A percentile compares a stretch with the other conserved stretches of the same genome.
Conservation (phyloP, 2,113 vertebrate species). For the Smithornis capensis region DNA sequence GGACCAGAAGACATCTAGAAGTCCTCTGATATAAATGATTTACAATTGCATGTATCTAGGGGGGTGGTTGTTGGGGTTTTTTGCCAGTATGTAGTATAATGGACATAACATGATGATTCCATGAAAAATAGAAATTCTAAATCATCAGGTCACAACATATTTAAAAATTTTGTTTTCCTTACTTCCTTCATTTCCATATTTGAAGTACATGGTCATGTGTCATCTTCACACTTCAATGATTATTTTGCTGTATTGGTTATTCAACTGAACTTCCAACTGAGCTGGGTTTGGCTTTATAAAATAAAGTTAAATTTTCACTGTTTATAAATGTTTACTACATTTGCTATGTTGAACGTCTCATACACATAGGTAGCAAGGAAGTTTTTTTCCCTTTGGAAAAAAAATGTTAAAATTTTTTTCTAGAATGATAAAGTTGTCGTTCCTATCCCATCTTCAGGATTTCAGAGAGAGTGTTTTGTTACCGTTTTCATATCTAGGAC, state of each 20-base stretch:
- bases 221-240: background rate
- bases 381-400: background rate
- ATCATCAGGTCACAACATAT: background rate
- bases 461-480: background rate
- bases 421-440: background rate
- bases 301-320: background rate
- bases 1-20: background rate
- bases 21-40: background rate
- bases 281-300: constrained; percentile 5
- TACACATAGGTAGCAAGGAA: background rate
- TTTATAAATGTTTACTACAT: background rate
- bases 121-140: constrained; percentile 48
- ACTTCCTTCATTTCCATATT: background rate
- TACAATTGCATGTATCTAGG: background rate
- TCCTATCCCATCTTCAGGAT: background rate
- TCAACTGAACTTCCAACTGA: background rate
- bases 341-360: background rate
- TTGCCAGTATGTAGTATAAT: background rate
- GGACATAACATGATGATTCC: background rate
- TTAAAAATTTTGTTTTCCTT: background rate
- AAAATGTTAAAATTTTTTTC: background rate
- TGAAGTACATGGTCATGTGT: background rate
- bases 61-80: background rate
- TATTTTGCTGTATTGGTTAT: background rate
- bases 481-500: background rate